Conservation (phyloP, 2,113 vertebrate species). For the Mohoua ochrocephala region DNA sequence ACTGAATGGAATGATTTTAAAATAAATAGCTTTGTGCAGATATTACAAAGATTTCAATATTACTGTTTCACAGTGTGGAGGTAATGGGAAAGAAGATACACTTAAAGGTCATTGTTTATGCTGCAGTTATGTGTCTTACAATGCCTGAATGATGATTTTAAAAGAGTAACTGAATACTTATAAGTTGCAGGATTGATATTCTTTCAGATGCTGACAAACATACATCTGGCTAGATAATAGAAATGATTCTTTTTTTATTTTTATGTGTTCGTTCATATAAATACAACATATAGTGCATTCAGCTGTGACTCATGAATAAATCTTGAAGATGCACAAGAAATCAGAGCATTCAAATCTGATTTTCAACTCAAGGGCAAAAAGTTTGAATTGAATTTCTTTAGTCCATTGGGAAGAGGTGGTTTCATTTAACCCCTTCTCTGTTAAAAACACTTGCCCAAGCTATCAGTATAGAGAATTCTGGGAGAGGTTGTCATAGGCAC, state of each 20-base stretch:
- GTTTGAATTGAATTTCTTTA: background rate
- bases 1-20: conserved; percentile 54
- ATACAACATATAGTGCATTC: conserved; percentile 52
- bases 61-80: conserved; percentile 47
- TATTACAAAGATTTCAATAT: conserved; percentile 56
- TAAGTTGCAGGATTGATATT: conserved; percentile 36
- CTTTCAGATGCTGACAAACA: conserved; percentile 52
- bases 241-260: background rate
- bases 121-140: conserved; percentile 46
- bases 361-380: conserved; percentile 30
- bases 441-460: background rate
- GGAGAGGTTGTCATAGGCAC: background rate
- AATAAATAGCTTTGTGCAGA: conserved; percentile 65
- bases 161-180: conserved; percentile 46
- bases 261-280: conserved; percentile 52
- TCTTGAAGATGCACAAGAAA: conserved; percentile 52
- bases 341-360: conserved; percentile 58
- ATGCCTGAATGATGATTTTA: conserved; percentile 54
- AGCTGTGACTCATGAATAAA: conserved; percentile 68
- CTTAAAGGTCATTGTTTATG: conserved; percentile 70
- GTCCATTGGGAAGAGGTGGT: background rate
- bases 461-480: background rate
- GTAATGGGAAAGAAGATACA: conserved; percentile 49
- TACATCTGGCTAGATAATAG: conserved; percentile 56
- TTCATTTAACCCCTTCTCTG: conserved; percentile 16